A percentile compares a stretch with the other conserved stretches of the same genome.
Evolutionary conservation across 92 coral and sea anemone genomes (phyloP).

Genomic region (Siderastrea siderea): DNA sequence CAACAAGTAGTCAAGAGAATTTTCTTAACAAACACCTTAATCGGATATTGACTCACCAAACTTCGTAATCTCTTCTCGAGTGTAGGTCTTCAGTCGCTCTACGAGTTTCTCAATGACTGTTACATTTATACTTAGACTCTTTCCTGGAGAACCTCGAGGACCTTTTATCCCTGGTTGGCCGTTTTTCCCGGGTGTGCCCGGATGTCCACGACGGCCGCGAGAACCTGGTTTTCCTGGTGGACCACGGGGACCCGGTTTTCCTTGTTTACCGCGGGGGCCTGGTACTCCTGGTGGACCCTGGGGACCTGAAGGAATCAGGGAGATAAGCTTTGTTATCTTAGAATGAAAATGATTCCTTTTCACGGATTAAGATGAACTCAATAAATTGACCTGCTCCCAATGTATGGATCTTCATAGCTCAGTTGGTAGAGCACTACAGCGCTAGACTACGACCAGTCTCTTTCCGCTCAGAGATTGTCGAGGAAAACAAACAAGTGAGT

Average conservation of each 20-base stretch:
- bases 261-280: conserved; percentile 20
- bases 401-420: too few relatives aligned
- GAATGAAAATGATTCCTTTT: too few relatives aligned
- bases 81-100: not conserved
- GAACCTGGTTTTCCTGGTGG: conserved; percentile 12
- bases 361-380: too few relatives aligned
- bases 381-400: too few relatives aligned
- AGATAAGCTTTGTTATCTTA: not conserved
- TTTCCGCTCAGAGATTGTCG: too few relatives aligned
- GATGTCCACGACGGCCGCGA: conserved; percentile 35
- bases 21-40: not conserved
- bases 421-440: too few relatives aligned
- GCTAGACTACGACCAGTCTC: too few relatives aligned
- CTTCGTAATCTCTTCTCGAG: not conserved
- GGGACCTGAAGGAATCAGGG: not conserved
- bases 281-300: conserved; percentile 7
- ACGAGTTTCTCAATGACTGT: not conserved
- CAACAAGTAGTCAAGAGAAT: not conserved
- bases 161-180: conserved; percentile 46
- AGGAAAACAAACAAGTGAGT: too few relatives aligned
- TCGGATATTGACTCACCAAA: not conserved
- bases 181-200: conserved; percentile 50
- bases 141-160: conserved; percentile 7
- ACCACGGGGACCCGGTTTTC: not conserved
- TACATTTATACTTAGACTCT: not conserved